Base-by-base conservation (phyloP, 92 coral and sea anemone genomes). In the Parazoanthus atlanticus region DNA sequence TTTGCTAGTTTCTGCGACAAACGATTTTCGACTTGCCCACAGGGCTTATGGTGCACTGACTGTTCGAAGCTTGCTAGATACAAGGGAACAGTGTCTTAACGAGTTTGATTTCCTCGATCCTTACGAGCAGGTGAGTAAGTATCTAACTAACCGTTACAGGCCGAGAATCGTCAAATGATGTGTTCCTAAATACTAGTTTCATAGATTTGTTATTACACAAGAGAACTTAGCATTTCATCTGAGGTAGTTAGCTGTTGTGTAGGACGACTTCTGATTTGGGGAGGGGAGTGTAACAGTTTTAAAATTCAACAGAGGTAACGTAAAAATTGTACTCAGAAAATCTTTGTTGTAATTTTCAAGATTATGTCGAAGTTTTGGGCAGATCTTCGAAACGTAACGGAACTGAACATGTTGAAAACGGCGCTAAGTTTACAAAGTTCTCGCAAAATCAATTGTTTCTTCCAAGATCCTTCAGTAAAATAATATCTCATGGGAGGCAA, bases 61-160 rank as follows among this genome's bases (percentile, higher is more conserved):
- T 34, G 98, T 97, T 16, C 94, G 98, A 41, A 97, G 98, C 84
- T 90, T 97, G 85, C 89, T 97, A 21, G 99, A 97, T 88, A 96
- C 95, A 43, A 91, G 99, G 79, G 99, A 97, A 90, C 99, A 97
- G 69, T 95, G 92, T 71, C 89, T 97, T 30, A 89, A 94, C 49
- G 99, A 97, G 82, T 97, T 94, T 84, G 92, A 92, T 23, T 97
- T 97, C 86, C 91, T 94, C 23, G 99, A 97, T 56, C 98, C 98
- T 13, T 97, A 93, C 54, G 98, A 96, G 0, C 90, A 95, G 93
- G 99, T 94, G 76, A 86, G 49, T 86, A 31, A 33, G 36, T 32
- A 40, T 4, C 32, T 72, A 34, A 28, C 41, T 33, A 6, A 28
- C n/a, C 9, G 19, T 49, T 49, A 52, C 19, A 1, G 16, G 17